phyloP scores from a whole-genome alignment of 2,888 invertebrate genomes.

The Drosophila putrida region DNA sequence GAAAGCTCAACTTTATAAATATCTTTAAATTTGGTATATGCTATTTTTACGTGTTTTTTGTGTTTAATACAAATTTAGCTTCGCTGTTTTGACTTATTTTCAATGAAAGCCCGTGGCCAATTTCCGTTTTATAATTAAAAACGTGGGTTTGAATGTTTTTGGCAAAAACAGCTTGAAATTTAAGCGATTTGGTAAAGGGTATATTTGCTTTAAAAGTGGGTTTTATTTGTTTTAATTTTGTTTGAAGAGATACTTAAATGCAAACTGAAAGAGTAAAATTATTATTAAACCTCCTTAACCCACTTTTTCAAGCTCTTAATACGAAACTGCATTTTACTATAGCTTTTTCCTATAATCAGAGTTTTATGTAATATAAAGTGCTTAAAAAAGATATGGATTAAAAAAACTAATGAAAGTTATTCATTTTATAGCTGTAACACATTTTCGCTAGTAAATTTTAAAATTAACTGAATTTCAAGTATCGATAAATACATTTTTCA shows the following conservation, averaged over 20 bases:
- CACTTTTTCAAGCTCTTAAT: neutral
- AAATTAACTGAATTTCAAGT: too few relatives aligned
- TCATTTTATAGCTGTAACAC: too few relatives aligned
- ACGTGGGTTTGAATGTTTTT: neutral
- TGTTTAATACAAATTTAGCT: slow-evolving; percentile 2
- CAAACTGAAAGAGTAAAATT: neutral
- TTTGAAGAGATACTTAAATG: neutral
- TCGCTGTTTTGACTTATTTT: slow-evolving; percentile 2
- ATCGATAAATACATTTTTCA: too few relatives aligned
- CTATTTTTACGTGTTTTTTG: neutral
- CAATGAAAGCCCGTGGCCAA: slow-evolving; percentile 5
- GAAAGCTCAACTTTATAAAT: slow-evolving; percentile 4
- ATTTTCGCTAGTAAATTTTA: too few relatives aligned
- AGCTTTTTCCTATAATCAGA: too few relatives aligned
- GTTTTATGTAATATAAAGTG: too few relatives aligned
- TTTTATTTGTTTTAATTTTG: neutral
- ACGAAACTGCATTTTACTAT: too few relatives aligned
- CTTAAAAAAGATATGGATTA: too few relatives aligned
- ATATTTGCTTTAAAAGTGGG: neutral
- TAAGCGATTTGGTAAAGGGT: neutral
- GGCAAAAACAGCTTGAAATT: neutral
- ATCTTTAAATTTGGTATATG: slow-evolving; percentile 1
- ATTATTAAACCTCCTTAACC: neutral
- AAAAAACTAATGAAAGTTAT: too few relatives aligned
- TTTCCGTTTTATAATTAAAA: slow-evolving; percentile 22